phyloP scores from a whole-genome alignment of 2,888 invertebrate species.

The Acleris laterana region DNA sequence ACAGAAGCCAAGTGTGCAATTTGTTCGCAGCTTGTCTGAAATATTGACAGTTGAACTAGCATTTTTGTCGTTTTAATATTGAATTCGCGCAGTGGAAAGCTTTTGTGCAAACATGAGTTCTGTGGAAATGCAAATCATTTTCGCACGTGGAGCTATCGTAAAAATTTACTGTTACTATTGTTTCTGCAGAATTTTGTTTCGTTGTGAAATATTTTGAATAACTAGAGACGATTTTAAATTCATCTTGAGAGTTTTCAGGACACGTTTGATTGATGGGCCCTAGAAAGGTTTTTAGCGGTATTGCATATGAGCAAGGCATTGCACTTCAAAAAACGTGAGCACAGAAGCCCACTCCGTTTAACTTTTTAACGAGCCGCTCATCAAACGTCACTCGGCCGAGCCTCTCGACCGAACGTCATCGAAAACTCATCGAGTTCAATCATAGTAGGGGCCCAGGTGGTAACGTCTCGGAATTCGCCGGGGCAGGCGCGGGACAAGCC shows the following conservation, averaged over 20 bases:
- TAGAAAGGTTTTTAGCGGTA: neutral
- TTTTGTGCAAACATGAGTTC: conserved; percentile 34
- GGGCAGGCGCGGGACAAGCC: conserved; percentile 46
- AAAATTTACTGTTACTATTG: conserved; percentile 20
- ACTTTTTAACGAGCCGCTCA: conserved; percentile 33
- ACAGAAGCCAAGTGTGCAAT: conserved; percentile 1
- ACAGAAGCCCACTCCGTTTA: conserved; percentile 18
- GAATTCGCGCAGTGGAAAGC: conserved; percentile 13
- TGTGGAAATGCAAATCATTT: conserved; percentile 30
- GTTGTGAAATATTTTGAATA: no score
- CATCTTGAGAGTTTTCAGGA: no score
- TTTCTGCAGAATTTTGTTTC: conserved; percentile 8
- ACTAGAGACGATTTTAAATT: no score
- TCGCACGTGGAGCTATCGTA: conserved; percentile 34
- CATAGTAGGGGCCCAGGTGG: conserved; percentile 58
- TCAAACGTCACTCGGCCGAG: conserved; percentile 25
- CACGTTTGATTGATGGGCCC: no score
- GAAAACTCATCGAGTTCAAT: conserved; percentile 54
- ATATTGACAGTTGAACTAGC: conserved; percentile 21
- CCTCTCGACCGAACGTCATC: conserved; percentile 44
- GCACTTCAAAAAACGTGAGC: conserved; percentile 6
- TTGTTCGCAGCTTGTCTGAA: conserved; percentile 10
- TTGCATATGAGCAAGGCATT: conserved; percentile 18
- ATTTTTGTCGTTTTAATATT: conserved; percentile 30
- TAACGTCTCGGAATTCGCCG: conserved; percentile 48